A percentile compares a stretch with the other conserved stretches of the same genome.
These are phyloP conservation scores for Opisthocomus hoazin DNA, from an alignment of 2,113 vertebrate genomes.

Conservation along the genomic window DNA sequence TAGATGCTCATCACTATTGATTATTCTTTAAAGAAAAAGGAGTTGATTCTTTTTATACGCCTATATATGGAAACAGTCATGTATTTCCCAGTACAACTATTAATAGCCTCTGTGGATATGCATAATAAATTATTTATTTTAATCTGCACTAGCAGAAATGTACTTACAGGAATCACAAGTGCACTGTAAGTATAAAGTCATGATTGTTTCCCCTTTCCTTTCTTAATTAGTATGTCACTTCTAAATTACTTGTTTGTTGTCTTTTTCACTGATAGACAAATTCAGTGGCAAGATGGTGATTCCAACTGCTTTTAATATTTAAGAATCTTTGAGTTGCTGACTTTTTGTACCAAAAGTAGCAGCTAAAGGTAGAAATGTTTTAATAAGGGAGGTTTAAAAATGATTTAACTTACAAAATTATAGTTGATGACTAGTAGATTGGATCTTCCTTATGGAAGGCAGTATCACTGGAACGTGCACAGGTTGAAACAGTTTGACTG, in stretches of 20 bases:
- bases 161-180: not conserved
- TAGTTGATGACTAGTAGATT: not conserved
- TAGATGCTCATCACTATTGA: not conserved
- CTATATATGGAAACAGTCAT: not conserved
- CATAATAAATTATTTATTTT: constrained; percentile 15
- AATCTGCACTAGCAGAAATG: not conserved
- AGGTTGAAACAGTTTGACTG: not conserved
- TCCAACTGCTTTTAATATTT: not conserved
- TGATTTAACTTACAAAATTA: not conserved
- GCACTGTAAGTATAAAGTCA: not conserved
- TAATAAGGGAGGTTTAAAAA: not conserved
- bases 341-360: not conserved
- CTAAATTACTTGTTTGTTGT: not conserved
- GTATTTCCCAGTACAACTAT: constrained; percentile 19
- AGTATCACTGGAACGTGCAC: not conserved
- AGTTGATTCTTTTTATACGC: not conserved
- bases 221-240: not conserved
- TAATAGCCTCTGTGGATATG: not conserved
- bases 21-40: not conserved
- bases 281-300: not conserved
- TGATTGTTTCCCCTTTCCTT: not conserved
- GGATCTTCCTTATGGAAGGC: not conserved
- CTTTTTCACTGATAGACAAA: not conserved
- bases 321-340: not conserved
- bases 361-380: not conserved